Percentiles rank a stretch among this genome's conserved stretches.
Conservation (phyloP, 1,140 invertebrate species). For the Drosophila fuyamai region DNA sequence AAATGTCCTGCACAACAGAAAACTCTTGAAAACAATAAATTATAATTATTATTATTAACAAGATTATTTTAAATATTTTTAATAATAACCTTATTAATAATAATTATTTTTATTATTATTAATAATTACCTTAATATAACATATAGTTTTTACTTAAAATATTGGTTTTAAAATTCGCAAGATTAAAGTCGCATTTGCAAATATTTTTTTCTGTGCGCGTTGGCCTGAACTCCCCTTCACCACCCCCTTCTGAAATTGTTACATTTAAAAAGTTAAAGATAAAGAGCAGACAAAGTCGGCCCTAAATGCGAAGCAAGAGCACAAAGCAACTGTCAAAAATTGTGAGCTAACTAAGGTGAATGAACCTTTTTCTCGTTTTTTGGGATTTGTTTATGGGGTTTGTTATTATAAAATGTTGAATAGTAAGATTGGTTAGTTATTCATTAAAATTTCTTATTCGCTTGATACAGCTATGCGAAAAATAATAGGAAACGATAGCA, state of each 20-base stretch:
- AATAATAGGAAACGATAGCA: neutral
- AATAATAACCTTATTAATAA: no score
- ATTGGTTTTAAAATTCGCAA: no score
- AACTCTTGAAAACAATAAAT: no score
- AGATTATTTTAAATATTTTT: no score
- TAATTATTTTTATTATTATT: no score
- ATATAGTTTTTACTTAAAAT: no score
- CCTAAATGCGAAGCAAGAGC: constrained; percentile 44
- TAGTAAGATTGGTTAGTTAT: constrained; percentile 26
- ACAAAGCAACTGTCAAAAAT: constrained; percentile 41
- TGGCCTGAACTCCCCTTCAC: neutral
- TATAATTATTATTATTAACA: no score
- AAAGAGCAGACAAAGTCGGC: constrained; percentile 38
- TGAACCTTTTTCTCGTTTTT: constrained; percentile 44
- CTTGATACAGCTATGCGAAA: neutral
- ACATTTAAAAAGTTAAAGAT: constrained; percentile 52
- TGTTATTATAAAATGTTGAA: constrained; percentile 62
- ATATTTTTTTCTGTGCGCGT: neutral
- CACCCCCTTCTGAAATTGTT: constrained; percentile 46
- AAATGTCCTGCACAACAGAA: no score
- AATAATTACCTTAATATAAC: neutral
- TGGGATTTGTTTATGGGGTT: constrained; percentile 32
- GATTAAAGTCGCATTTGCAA: neutral
- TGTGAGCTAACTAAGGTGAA: constrained; percentile 52
- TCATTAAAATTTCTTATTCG: constrained; percentile 25